Evolutionary conservation across 2,888 invertebrate genomes (phyloP).

Genomic region (Drosophila silvestris): DNA sequence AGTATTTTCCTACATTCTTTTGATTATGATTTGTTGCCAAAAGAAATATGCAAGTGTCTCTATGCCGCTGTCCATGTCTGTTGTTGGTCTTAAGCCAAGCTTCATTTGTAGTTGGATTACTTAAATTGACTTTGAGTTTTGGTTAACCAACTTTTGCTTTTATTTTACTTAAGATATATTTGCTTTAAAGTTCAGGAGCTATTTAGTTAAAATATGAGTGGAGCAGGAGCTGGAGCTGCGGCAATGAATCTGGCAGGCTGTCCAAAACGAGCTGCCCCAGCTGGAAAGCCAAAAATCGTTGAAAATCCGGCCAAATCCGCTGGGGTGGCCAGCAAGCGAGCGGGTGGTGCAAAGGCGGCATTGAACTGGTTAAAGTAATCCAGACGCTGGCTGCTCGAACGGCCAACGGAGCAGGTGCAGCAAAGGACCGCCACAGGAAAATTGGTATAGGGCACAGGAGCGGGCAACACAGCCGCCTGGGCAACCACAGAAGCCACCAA

Average conservation of each 20-base stretch:
- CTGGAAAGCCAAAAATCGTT: conserved; percentile 27
- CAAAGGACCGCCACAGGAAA: conserved; percentile 16
- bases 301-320: conserved; percentile 43
- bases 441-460: conserved; percentile 33
- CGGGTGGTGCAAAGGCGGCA: conserved; percentile 64
- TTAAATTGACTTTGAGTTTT: conserved; percentile 9
- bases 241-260: conserved; percentile 52
- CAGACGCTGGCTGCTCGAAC: conserved; percentile 75
- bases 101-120: background rate
- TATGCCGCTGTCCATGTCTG: background rate
- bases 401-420: conserved; percentile 55
- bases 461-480: conserved; percentile 30
- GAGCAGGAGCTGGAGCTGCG: conserved; percentile 35
- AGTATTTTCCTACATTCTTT: background rate
- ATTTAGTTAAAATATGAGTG: conserved; percentile 43
- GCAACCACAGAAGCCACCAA: conserved; percentile 32
- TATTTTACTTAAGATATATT: conserved; percentile 33
- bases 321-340: conserved; percentile 56
- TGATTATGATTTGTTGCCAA: background rate
- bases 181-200: too few species aligned
- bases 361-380: conserved; percentile 76
- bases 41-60: background rate
- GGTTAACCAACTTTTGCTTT: conserved; percentile 59
- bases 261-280: conserved; percentile 32
- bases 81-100: conserved; percentile 35